Percentiles rank a stretch among this genome's conserved stretches.
Evolutionary conservation across 2,797 vertebrate species (phyloP).

Genomic region (Sebastes taczanowskii): DNA sequence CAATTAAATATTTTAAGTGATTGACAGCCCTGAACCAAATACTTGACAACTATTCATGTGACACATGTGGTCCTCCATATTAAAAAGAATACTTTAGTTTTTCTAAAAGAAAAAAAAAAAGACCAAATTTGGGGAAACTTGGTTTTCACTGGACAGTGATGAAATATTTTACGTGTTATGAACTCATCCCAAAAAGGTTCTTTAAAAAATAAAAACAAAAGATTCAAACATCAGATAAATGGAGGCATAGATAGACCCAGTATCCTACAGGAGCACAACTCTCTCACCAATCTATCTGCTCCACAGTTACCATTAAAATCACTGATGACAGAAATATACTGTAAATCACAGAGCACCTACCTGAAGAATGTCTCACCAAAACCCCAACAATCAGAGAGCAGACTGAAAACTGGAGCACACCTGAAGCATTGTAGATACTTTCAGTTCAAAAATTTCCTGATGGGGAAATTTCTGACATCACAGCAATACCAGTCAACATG

Average conservation of each 20-base stretch:
- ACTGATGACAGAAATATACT: not conserved
- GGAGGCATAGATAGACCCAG: not conserved
- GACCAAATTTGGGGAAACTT: not conserved
- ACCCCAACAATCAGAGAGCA: not conserved
- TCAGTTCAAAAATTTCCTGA: not conserved
- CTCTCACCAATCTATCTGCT: not conserved
- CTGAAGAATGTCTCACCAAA: not conserved
- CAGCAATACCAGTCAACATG: not conserved
- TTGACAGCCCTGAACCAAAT: not conserved
- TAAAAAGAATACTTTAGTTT: not conserved
- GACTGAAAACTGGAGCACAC: not conserved
- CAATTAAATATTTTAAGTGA: no score
- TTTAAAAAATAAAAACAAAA: not conserved
- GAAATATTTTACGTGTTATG: not conserved
- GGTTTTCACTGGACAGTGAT: no score
- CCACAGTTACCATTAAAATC: not conserved
- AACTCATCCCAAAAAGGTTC: no score
- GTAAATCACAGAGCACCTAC: not conserved
- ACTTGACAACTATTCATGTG: not conserved
- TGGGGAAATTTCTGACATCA: not conserved
- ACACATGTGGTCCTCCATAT: not conserved
- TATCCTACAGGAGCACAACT: not conserved
- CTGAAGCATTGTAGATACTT: not conserved
- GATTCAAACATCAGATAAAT: not conserved
- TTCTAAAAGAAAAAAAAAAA: no score